Evolutionary conservation across 2,888 invertebrate genomes (phyloP), one percentile per base, ranked within the genome.

Genomic region (Archips crataeganus): DNA sequence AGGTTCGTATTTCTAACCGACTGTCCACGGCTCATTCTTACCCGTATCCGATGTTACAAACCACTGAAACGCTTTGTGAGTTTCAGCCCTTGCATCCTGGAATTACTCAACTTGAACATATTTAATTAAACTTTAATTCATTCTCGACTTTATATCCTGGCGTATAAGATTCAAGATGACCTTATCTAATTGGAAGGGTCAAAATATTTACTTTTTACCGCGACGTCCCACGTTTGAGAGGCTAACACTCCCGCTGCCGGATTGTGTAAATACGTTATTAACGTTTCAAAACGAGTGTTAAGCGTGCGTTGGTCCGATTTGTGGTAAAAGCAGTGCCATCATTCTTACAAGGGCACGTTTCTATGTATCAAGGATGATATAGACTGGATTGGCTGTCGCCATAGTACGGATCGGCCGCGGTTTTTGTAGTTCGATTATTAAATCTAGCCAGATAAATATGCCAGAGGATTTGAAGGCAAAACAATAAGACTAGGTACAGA

Each of bases 191-290:
- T 13, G 23, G 6, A 6, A 10, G 32, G 51, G 54, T n/a, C 54
- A 45, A 60, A 49, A 65, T 72, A 63, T 63, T 63, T 68, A 45
- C 57, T 68, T 49, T 64, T 68, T 42, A n/a, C 54, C 13, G 13
- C 3, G 47, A 15, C 11, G 51, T 49, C 57, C 67, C 47, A 45
- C 67, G 57, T 68, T 63, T 68, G 67, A 36, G 62, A n/a, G 23
- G 57, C 39, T 59, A 3, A 15, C 47, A 42, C 34, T 47, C 9
- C 54, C 15, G 34, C 32, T n/a, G 57, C 39, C 47, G 68, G 42
- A 63, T 59, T 68, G 63, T 59, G 62, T 57, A 72, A 57, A 57
- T 68, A 59, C 39, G 15, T 15, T 2, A 57, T 62, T 62, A 54
- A 10, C 45, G 47, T 68, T 73, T 32, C 9, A 39, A 57, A 62